A percentile compares a stretch with the other conserved stretches of the same genome.
These are phyloP conservation scores for Cygnus atratus DNA, from an alignment of 2,113 vertebrate genomes.

Conservation along the genomic window DNA sequence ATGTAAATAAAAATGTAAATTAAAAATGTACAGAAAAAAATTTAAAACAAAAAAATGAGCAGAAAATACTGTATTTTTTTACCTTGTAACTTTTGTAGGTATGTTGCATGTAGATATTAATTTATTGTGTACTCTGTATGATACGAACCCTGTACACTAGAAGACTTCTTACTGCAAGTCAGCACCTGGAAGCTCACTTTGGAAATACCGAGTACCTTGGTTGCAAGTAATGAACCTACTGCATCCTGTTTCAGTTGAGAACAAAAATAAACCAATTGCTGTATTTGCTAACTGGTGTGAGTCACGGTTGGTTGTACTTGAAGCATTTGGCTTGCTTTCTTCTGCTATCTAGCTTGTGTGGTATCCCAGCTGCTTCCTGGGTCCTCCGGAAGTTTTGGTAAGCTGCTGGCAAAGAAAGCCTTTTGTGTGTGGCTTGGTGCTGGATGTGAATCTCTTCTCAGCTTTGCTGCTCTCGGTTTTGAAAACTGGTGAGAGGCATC, in stretches of 20 bases:
- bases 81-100: slow-evolving; percentile 81
- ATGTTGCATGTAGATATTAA: slow-evolving; percentile 94
- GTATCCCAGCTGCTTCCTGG: not conserved
- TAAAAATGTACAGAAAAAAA: slow-evolving; percentile 81
- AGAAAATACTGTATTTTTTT: slow-evolving; percentile 86
- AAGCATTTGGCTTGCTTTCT: not conserved
- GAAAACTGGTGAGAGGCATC: too few species aligned
- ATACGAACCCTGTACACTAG: slow-evolving; percentile 51
- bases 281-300: slow-evolving; percentile 22
- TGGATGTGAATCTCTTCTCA: not conserved
- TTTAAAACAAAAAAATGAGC: slow-evolving; percentile 81
- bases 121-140: slow-evolving; percentile 86
- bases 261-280: slow-evolving; percentile 67
- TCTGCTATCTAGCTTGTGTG: accelerated
- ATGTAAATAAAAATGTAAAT: slow-evolving; percentile 78
- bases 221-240: slow-evolving; percentile 9
- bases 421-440: accelerated
- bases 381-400: not conserved
- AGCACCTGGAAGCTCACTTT: slow-evolving; percentile 35
- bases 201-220: slow-evolving; percentile 38
- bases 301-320: not conserved
- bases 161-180: slow-evolving; percentile 52
- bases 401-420: not conserved
- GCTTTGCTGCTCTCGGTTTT: accelerated
- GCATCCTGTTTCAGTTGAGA: slow-evolving; percentile 49